Conservation (phyloP, 2,888 invertebrate species). For the Sminthurinus aureus region DNA sequence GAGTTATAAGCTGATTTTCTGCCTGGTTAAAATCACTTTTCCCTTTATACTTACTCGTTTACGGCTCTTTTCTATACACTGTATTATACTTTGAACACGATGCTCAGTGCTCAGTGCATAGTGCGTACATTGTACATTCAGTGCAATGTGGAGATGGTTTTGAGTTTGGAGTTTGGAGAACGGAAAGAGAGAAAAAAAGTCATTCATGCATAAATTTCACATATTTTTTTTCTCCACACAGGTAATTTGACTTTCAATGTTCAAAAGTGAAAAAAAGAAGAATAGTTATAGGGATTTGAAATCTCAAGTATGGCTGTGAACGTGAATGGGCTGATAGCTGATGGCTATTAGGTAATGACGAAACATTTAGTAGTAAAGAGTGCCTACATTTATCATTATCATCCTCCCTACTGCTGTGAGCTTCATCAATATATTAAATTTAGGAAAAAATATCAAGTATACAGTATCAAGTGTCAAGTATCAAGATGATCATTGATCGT, state of each 20-base stretch:
- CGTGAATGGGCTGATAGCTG: too few relatives aligned
- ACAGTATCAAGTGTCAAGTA: too few relatives aligned
- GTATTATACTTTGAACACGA: too few relatives aligned
- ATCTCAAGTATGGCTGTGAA: neutral
- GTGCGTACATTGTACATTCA: too few relatives aligned
- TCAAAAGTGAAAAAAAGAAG: neutral
- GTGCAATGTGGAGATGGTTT: too few relatives aligned
- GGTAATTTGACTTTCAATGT: neutral
- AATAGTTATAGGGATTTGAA: neutral
- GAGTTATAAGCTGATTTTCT: constrained; percentile 8
- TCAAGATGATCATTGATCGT: too few relatives aligned
- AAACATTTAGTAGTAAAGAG: neutral
- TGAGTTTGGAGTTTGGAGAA: neutral
- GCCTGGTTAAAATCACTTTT: constrained; percentile 10
- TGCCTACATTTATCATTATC: neutral
- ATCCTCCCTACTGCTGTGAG: neutral
- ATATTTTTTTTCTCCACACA: neutral
- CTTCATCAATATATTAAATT: too few relatives aligned
- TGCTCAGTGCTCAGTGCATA: too few relatives aligned
- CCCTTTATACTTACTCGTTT: neutral
- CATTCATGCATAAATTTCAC: neutral
- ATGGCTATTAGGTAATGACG: too few relatives aligned
- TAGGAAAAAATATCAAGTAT: too few relatives aligned
- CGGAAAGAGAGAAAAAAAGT: neutral
- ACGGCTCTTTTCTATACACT: neutral